Conservation (phyloP, 1,140 invertebrate species). For the Paraescarpia echinospica region DNA sequence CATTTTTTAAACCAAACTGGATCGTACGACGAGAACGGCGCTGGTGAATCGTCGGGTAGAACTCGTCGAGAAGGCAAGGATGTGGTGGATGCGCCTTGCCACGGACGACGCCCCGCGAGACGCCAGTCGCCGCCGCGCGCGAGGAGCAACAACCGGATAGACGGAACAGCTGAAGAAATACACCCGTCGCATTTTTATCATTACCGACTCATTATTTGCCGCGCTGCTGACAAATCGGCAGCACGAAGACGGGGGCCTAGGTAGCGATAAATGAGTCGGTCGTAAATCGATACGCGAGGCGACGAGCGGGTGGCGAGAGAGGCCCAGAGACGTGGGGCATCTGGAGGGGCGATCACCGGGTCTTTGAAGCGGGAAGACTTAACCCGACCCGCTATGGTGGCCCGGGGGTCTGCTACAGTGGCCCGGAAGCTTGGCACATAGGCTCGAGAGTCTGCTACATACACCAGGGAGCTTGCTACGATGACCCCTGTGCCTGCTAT, state of each 20-base stretch:
- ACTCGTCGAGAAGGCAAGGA: too few relatives aligned
- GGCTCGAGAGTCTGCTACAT: not conserved
- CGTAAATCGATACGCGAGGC: not conserved
- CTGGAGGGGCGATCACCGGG: not conserved
- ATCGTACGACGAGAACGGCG: too few relatives aligned
- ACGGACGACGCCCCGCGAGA: not conserved
- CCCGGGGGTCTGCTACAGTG: not conserved
- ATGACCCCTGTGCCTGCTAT: not conserved
- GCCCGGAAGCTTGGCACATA: not conserved
- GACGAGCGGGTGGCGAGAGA: too few relatives aligned
- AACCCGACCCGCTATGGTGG: too few relatives aligned
- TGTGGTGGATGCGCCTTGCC: not conserved
- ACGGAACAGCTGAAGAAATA: not conserved
- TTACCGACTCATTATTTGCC: not conserved
- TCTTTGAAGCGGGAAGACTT: not conserved
- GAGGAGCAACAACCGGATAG: not conserved
- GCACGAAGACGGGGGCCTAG: not conserved
- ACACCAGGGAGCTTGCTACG: not conserved
- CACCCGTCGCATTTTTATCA: constrained; percentile 4
- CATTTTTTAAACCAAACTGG: too few relatives aligned
- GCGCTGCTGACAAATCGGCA: not conserved
- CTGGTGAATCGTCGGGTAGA: too few relatives aligned
- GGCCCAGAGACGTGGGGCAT: not conserved
- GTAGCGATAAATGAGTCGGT: not conserved
- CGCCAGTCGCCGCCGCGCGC: too few relatives aligned